Evolutionary conservation across 2,113 vertebrate genomes (phyloP).

Genomic region (Albula goreensis): DNA sequence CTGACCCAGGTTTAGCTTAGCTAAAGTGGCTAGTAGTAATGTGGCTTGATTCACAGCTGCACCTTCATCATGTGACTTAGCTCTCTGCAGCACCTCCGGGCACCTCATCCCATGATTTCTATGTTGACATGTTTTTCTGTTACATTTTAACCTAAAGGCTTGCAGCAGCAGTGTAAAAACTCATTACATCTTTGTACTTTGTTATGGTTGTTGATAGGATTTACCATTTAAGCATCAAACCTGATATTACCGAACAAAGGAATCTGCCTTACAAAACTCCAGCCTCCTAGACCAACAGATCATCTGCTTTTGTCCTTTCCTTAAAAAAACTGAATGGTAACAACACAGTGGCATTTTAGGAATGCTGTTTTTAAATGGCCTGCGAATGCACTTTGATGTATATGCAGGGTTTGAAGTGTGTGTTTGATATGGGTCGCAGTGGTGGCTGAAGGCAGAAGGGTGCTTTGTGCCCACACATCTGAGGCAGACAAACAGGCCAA

Average conservation of each 20-base stretch:
- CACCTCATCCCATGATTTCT: too few species aligned
- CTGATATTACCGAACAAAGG: neutral
- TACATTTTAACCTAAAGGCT: neutral
- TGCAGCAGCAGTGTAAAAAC: neutral
- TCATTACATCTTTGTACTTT: neutral
- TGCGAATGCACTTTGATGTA: too few species aligned
- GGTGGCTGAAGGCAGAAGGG: neutral
- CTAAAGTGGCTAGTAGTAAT: too few species aligned
- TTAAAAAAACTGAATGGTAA: neutral
- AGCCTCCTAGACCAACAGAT: neutral
- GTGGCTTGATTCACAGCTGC: too few species aligned
- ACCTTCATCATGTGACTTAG: too few species aligned
- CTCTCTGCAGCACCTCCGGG: too few species aligned
- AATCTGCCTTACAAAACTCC: neutral
- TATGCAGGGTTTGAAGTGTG: too few species aligned
- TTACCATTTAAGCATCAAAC: neutral
- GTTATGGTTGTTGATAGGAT: neutral
- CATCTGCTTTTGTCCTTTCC: neutral
- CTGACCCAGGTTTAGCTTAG: too few species aligned
- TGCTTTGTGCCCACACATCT: neutral
- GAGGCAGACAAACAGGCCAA: conserved; percentile 23
- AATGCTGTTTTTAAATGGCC: too few species aligned
- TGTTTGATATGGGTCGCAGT: neutral
- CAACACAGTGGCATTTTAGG: neutral
- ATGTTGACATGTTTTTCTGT: too few species aligned